Evolutionary conservation across 2,797 vertebrate species (phyloP).

Genomic region (Oreonectes daqikongensis): DNA sequence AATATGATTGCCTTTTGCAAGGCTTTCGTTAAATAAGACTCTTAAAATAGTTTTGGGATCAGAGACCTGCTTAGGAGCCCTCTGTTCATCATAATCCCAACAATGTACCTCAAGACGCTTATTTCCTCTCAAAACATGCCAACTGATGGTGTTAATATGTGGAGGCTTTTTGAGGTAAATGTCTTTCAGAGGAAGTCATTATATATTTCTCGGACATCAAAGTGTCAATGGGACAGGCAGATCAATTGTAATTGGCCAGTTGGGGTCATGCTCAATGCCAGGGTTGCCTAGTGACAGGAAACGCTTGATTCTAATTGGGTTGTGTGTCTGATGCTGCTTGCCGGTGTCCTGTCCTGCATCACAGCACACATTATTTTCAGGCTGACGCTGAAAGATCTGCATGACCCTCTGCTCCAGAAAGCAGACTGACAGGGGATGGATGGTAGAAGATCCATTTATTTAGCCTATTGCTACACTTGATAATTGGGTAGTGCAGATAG

Average conservation of each 20-base stretch:
- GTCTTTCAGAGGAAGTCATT: conserved; percentile 38
- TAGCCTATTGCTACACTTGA: not conserved
- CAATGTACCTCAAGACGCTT: conserved; percentile 46
- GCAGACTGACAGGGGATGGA: conserved; percentile 26
- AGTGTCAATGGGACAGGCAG: conserved; percentile 49
- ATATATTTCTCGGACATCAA: conserved; percentile 54
- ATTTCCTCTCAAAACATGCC: conserved; percentile 45
- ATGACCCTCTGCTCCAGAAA: conserved; percentile 57
- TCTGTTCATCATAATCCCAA: conserved; percentile 59
- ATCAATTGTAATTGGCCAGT: conserved; percentile 45
- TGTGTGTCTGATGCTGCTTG: conserved; percentile 52
- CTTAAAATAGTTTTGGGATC: conserved; percentile 71
- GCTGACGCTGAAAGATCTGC: conserved; percentile 44
- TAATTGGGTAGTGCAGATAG: not conserved
- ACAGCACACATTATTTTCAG: conserved; percentile 66
- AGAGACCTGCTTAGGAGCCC: conserved; percentile 57
- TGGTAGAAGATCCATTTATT: conserved; percentile 43
- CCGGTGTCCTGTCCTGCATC: conserved; percentile 64
- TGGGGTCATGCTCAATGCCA: conserved; percentile 55
- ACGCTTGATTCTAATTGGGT: conserved; percentile 60
- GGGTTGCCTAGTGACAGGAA: conserved; percentile 49
- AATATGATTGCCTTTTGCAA: conserved; percentile 58
- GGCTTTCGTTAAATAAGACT: conserved; percentile 71
- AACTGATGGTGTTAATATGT: conserved; percentile 22
- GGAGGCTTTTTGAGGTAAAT: conserved; percentile 37